Percentiles rank a stretch among this genome's conserved stretches.
Conservation (phyloP, 2,113 vertebrate genomes). For the Gasterosteus nipponicus region DNA sequence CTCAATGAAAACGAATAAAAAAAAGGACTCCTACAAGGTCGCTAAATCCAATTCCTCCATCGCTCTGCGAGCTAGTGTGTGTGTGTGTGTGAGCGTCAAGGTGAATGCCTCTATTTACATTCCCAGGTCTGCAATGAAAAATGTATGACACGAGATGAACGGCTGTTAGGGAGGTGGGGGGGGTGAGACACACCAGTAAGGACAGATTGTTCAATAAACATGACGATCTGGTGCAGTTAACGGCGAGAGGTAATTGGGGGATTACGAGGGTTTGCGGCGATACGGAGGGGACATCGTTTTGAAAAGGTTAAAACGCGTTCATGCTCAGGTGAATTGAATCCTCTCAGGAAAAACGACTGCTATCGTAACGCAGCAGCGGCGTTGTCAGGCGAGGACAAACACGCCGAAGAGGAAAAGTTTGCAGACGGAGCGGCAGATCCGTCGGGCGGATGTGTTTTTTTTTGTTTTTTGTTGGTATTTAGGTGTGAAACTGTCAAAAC, state of each 20-base stretch:
- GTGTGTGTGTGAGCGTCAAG: slow-evolving; percentile 41
- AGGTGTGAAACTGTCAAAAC: slow-evolving; percentile 56
- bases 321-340: background rate
- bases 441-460: background rate
- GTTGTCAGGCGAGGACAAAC: slow-evolving; percentile 29
- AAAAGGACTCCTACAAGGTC: slow-evolving; percentile 61
- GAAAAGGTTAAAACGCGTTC: slow-evolving; percentile 2
- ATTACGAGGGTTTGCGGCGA: slow-evolving; percentile 13
- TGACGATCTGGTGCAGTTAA: slow-evolving; percentile 44
- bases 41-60: slow-evolving; percentile 50
- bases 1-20: slow-evolving; percentile 21
- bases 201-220: slow-evolving; percentile 45
- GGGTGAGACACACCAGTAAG: background rate
- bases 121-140: slow-evolving; percentile 35
- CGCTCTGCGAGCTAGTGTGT: background rate
- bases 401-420: slow-evolving; percentile 28
- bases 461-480: background rate
- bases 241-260: slow-evolving; percentile 24
- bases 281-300: background rate
- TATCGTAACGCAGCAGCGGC: background rate
- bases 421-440: background rate
- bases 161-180: background rate
- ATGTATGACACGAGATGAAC: slow-evolving; percentile 33
- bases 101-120: slow-evolving; percentile 63
- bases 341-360: background rate